Evolutionary conservation across 2,888 invertebrate species (phyloP), one percentile per base, ranked within the genome.

Genomic region (Diarsia dahlii): DNA sequence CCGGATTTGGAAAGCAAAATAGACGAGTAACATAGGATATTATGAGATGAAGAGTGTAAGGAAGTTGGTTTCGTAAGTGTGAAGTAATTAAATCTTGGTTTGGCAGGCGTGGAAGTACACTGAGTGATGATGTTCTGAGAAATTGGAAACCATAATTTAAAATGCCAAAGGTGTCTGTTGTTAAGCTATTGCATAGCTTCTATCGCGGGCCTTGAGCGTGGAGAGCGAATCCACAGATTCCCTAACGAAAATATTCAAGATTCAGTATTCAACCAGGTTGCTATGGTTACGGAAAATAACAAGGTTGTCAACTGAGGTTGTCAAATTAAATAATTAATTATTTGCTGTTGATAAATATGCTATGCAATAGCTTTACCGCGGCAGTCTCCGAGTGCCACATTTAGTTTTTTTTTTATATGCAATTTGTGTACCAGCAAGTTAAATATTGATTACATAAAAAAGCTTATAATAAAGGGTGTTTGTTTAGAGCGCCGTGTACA

Each of bases 21-120:
- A 4, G 13, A 46, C 50, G 65, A 52, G 54, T 6, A 70, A 66
- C 8, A 20, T 66, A 62, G 46, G 46, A 80, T 58, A 60, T 77
- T 76, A 76, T 76, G n/a, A 68, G 46, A 69, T 69, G 65, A 34
- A 34, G 23, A 74, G 4, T 23, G 2, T n/a, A 23, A 23, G 82
- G 70, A 70, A 80, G 56, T 54, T 12, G 13, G 46, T 70, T 82
- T 77, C 60, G 2, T 67, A 80, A 80, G 63, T 45, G 45, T 45
- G 1, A 50, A 56, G 50, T 62, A 76, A 76, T 80, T 77, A 80
- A 62, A 66, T 62, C 50, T 75, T 23, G 15, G 54, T 60, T 28
- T 39, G 39, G 74, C 81, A 74, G 50, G 78, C 81, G 78, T 63
- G 23, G 20, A 46, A 13, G 74, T 0, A 18, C 8, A 46, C 13